A percentile compares a stretch with the other conserved stretches of the same genome.
Evolutionary conservation across 1,140 invertebrate genomes (phyloP).

Genomic region (Penaeus chinensis): DNA sequence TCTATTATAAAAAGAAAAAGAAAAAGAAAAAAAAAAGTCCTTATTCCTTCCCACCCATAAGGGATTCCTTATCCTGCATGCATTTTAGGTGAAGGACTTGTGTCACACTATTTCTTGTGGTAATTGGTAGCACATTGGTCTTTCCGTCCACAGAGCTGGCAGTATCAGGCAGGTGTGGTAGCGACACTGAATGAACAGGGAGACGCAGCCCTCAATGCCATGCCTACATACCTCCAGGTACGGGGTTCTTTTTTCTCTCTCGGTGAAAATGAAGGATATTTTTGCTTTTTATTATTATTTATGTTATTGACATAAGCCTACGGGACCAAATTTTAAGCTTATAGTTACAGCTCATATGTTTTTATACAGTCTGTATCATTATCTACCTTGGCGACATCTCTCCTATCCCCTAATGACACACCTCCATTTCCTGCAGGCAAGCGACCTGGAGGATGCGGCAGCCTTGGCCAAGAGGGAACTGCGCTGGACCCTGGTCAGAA

Average conservation of each 20-base stretch:
- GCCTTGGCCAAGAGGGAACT: constrained; percentile 29
- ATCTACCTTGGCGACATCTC: too few relatives aligned
- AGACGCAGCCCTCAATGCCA: constrained; percentile 46
- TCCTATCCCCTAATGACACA: too few relatives aligned
- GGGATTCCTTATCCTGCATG: too few relatives aligned
- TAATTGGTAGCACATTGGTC: background rate
- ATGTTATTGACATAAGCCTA: too few relatives aligned
- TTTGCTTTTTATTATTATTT: too few relatives aligned
- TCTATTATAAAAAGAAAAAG: too few relatives aligned
- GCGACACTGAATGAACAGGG: constrained; percentile 61
- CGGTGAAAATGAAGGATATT: background rate
- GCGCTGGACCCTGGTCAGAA: constrained; percentile 37
- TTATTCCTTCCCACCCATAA: too few relatives aligned
- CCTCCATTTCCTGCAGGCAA: background rate
- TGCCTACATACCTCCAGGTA: constrained; percentile 59
- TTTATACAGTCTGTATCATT: too few relatives aligned
- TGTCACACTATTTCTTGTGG: background rate
- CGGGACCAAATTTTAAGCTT: too few relatives aligned
- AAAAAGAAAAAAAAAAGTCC: too few relatives aligned
- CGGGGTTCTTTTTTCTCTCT: background rate
- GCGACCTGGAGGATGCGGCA: constrained; percentile 39
- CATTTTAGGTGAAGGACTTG: too few relatives aligned
- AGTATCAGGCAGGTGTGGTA: constrained; percentile 55
- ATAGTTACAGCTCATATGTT: too few relatives aligned
- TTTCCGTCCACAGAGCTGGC: constrained; percentile 50